Evolutionary conservation across 2,888 invertebrate species (phyloP), one percentile per base, ranked within the genome.

Genomic region (Elegia similella): DNA sequence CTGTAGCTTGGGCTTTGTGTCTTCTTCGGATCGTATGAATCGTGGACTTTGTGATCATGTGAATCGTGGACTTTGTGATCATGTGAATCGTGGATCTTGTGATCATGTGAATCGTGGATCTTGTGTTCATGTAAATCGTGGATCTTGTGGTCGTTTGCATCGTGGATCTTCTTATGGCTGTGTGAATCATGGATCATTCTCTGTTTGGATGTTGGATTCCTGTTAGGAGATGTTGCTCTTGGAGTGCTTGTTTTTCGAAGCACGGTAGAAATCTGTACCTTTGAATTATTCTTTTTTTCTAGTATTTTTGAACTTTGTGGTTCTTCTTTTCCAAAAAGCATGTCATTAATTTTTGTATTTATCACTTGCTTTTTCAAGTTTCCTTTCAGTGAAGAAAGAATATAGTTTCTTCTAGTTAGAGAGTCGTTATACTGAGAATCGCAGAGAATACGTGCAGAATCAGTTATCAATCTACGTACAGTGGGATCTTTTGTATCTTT

Each of bases 241-340:
- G 12, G 46, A 23, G 8, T n/a, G 3, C 23, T 23, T n/a, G 0
- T 5, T 12, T 10, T 46, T 1, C 12, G n/a, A 1, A 12, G 8
- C 6, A 23, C 17, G 29, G 8, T 46, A 46, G 17, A 5, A 23
- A 46, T 23, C n/a, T 46, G 10, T 6, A 6, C 23, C 23, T 23
- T 46, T 17, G 23, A 46, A 6, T 46, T 17, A 46, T 46, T 6
- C 2, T 12, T 46, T 12, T 12, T 12, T 12, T 46, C 17, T 12
- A 10, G 23, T 29, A 23, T 23, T 23, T 29, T 29, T 17, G 12
- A 12, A 23, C 5, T 23, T 17, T 15, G n/a, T 8, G 47, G n/a
- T 15, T 6, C 12, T 2, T 34, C 16, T 38, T 15, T 34, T 17
- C 50, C 50, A 50, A 50, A 50, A 50, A 50, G 50, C 34, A 50